Percentiles rank a stretch among this genome's conserved stretches.
Evolutionary conservation across 2,113 vertebrate species (phyloP).

Genomic region (human (Homo sapiens)): GRCh38 chr2:154653001-154653500

Average conservation of each 20-base stretch:
- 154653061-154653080: conserved; percentile 18
- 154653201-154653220: neutral
- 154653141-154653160: conserved; percentile 1
- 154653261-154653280: conserved; percentile 10
- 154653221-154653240: neutral
- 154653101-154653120: neutral
- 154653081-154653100: neutral
- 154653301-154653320: neutral
- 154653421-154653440: neutral
- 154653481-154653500: neutral
- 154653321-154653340: neutral
- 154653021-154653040: neutral
- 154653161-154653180: neutral
- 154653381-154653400: neutral
- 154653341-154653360: conserved; percentile 32
- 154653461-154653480: neutral
- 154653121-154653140: neutral
- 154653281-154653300: neutral
- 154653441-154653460: neutral
- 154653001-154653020: neutral
- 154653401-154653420: neutral
- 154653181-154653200: neutral
- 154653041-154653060: neutral
- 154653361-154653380: neutral
- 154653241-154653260: neutral